Evolutionary conservation across 2,113 vertebrate genomes (phyloP), one percentile per base, ranked within the genome.

Genomic region (Pampusana beccarii): DNA sequence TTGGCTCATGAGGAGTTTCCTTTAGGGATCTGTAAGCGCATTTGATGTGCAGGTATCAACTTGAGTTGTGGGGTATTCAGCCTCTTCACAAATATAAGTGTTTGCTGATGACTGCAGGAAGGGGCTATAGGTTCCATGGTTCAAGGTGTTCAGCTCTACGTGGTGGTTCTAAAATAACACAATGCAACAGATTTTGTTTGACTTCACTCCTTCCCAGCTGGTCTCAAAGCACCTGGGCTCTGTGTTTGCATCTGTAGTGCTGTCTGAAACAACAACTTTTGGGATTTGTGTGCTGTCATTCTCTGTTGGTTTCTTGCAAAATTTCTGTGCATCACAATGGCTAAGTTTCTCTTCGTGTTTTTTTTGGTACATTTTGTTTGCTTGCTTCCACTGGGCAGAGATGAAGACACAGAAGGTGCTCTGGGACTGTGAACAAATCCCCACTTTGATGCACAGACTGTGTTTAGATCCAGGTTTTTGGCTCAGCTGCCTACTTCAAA

Each of bases 201-300:
- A 64, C 36, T 95, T 56, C 3, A 10, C 31, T 88, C 62, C 61
- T 85, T 87, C 71, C 34, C 18, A 11, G 33, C 20, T 69, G 36
- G 29, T 91, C 78, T 95, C 62, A 53, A 88, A 91, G 16, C 94
- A 96, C 90, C 92, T 96, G 94, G 62, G 95, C 62, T 87, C 61
- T 36, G 13, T 88, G 70, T 19, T 95, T 2, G 0, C 81, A 90
- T 91, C 87, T 88, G 90, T 70, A 82, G 56, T 0, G 0, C 19
- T 89, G 62, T 36, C 64, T 81, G 44, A 86, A 87, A 93, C 42
- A 78, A 13, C 9, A 61, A 8, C 61, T 77, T 87, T 24, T 58
- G 92, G 93, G 92, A 90, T 80, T 80, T 95, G 34, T 72, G 78
- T 53, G 64, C n/a, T 96, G 81, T 90, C 85, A 86, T 75, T 85